Conservation (phyloP, 1,140 invertebrate genomes). For the Pantala flavescens region DNA sequence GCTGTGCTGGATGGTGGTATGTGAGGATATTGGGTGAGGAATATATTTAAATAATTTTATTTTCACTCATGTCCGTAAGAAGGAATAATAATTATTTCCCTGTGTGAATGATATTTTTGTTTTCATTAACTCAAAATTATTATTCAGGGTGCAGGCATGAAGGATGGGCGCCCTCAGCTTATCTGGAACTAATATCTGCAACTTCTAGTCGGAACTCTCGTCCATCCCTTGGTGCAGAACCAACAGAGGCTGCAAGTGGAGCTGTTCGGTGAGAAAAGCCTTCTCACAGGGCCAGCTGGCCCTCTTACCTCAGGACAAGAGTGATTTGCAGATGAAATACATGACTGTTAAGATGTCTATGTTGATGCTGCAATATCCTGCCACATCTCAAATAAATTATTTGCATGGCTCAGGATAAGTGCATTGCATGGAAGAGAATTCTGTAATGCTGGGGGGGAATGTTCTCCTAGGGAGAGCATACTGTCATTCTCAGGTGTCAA, state of each 20-base stretch:
- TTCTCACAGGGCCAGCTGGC: neutral
- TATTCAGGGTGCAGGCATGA: constrained; percentile 54
- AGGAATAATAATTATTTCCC: neutral
- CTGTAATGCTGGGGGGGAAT: too few relatives aligned
- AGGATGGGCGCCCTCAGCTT: constrained; percentile 91
- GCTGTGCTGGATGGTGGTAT: constrained; percentile 94
- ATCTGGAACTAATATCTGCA: constrained; percentile 56
- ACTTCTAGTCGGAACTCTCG: neutral
- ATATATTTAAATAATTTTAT: constrained; percentile 1
- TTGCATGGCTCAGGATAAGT: too few relatives aligned
- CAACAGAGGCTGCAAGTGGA: neutral
- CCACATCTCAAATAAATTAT: too few relatives aligned
- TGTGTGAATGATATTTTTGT: neutral
- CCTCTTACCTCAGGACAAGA: neutral
- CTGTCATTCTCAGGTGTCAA: too few relatives aligned
- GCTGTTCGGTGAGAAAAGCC: neutral
- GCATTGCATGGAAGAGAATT: too few relatives aligned
- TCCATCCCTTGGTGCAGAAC: neutral
- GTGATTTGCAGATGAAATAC: neutral
- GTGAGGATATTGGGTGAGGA: constrained; percentile 63
- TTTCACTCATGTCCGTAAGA: neutral
- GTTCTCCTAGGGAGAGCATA: too few relatives aligned
- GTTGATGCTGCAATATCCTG: too few relatives aligned
- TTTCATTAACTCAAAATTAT: too few relatives aligned
- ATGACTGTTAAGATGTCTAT: too few relatives aligned